Conservation (phyloP, 2,888 invertebrate genomes). For the Eremobia ochroleuca region DNA sequence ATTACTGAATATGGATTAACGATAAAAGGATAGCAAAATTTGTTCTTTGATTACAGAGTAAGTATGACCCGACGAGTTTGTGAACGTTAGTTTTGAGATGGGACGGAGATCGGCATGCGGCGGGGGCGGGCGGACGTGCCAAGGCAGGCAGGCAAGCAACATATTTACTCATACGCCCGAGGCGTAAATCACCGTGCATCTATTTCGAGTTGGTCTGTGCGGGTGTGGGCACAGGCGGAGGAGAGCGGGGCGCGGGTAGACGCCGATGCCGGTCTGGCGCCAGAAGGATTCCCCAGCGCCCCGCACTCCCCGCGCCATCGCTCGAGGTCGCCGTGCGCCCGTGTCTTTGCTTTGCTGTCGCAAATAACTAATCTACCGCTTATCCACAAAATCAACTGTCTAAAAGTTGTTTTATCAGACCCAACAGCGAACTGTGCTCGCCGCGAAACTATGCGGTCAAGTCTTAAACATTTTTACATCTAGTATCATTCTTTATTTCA, state of each 20-base stretch:
- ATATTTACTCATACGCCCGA: conserved; percentile 90
- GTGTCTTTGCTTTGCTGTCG: conserved; percentile 74
- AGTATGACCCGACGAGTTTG: conserved; percentile 56
- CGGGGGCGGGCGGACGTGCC: conserved; percentile 88
- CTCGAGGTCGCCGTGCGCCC: conserved; percentile 81
- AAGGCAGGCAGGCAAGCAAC: conserved; percentile 89
- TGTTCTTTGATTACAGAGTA: conserved; percentile 33
- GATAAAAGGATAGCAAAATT: conserved; percentile 35
- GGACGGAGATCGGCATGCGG: conserved; percentile 81
- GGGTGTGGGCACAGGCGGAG: conserved; percentile 76
- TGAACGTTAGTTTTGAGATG: conserved; percentile 72
- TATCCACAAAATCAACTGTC: conserved; percentile 64
- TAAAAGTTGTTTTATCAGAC: conserved; percentile 42
- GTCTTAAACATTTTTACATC: not conserved
- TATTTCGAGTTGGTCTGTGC: conserved; percentile 88
- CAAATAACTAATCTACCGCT: conserved; percentile 71
- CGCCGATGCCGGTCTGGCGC: conserved; percentile 91
- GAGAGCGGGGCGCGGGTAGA: conserved; percentile 85
- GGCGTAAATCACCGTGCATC: conserved; percentile 91
- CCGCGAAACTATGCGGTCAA: conserved; percentile 2
- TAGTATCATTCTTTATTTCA: not conserved
- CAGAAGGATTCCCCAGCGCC: conserved; percentile 91
- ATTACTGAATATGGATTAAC: conserved; percentile 21
- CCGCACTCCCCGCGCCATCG: conserved; percentile 77
- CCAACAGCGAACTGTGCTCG: conserved; percentile 5